phyloP scores from a whole-genome alignment of 1,140 invertebrate species.

The Cherax quadricarinatus region DNA sequence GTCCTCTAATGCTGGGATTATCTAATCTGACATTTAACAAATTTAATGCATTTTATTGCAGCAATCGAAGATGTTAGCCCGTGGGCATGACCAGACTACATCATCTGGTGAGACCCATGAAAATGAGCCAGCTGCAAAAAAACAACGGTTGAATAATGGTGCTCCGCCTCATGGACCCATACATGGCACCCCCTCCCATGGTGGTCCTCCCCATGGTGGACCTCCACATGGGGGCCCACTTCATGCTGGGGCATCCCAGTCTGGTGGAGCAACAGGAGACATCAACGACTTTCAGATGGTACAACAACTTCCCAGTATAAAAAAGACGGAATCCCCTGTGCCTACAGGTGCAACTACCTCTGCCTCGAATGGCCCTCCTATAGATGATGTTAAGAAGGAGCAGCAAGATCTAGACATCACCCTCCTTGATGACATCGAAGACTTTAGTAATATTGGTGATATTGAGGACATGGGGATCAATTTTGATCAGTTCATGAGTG shows the following conservation, averaged over 20 bases:
- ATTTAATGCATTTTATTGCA: constrained; percentile 20
- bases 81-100: constrained; percentile 68
- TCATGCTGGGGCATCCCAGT: constrained; percentile 53
- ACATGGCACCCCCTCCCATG: constrained; percentile 50
- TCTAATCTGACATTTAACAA: too few relatives aligned
- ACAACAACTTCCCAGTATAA: constrained; percentile 65
- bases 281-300: constrained; percentile 68
- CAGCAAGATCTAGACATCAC: constrained; percentile 54
- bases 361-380: constrained; percentile 32
- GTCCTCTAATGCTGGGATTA: too few relatives aligned
- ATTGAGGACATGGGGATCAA: constrained; percentile 69
- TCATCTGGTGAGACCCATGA: constrained; percentile 69
- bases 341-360: constrained; percentile 46
- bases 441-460: constrained; percentile 64
- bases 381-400: constrained; percentile 61
- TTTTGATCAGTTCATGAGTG: constrained; percentile 70
- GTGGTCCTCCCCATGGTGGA: constrained; percentile 35
- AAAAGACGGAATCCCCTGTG: constrained; percentile 65
- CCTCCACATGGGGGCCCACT: constrained; percentile 40
- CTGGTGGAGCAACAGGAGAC: constrained; percentile 41
- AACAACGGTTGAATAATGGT: constrained; percentile 64
- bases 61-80: constrained; percentile 69
- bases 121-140: constrained; percentile 69
- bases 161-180: constrained; percentile 43
- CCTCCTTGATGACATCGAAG: constrained; percentile 59